Base-by-base conservation (phyloP, 2,113 vertebrate species). In the Thunnus thynnus region DNA sequence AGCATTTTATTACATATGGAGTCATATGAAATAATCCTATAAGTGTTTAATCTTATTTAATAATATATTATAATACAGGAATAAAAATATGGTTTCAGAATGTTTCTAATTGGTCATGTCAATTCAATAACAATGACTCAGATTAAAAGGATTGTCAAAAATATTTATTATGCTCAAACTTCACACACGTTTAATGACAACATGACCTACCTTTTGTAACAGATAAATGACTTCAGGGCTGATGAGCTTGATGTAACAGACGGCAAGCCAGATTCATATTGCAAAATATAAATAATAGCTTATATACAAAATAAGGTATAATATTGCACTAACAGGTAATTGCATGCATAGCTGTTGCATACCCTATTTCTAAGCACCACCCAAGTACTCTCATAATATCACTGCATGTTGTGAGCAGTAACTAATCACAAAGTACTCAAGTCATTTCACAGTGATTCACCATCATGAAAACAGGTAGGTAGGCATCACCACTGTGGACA, bases 351-450 rank as follows among this genome's bases (percentile, higher is more conserved):
- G 14, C 17, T 73, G 79, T 57, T 82, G 44, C 46, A 30, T 67
- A 18, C 8, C 50, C 18, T 85, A 57, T 36, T 86, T 65, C 72
- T 58, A 27, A 58, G 63, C 72, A 89, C 56, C 41, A 63, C 67
- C 60, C 46, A 74, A 89, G 88, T 93, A 92, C 94, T 92, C 91
- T 95, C 94, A 89, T 94, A 93, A 87, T 83, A 88, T 84, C 58
- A 56, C 92, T 92, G 84, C 76, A 30, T 70, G 44, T 75, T 54
- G 27, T 68, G 11, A 60, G 82, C 88, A 92, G 92, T 12, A 47
- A 91, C 80, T 89, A 92, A 54, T 94, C 95, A 95, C 91, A 90
- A 94, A 95, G 93, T 94, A 94, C 89, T 91, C 64, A 16, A 44
- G 82, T 86, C 66, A 70, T 75, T 89, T 86, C 68, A 91, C 60